Percentiles rank a stretch among this genome's conserved stretches.
These are phyloP conservation scores for Pseudorasbora parva DNA, from an alignment of 2,113 vertebrate species.

Conservation along the genomic window DNA sequence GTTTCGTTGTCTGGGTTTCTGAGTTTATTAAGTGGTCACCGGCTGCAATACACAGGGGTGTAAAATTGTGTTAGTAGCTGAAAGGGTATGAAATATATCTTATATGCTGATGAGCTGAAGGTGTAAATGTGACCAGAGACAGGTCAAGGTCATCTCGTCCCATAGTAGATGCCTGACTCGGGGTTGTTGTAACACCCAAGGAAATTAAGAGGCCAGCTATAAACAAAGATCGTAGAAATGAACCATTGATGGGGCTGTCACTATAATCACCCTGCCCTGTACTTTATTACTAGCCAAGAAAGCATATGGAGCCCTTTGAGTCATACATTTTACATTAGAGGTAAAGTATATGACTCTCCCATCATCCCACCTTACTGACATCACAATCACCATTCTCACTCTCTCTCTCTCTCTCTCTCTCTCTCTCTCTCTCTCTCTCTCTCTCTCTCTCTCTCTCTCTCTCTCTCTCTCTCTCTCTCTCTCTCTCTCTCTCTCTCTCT, in stretches of 20 bases:
- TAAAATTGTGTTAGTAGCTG: neutral
- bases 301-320: neutral
- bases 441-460: no score
- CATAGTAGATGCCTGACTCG: neutral
- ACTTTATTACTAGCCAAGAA: constrained; percentile 27
- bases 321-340: constrained; percentile 37
- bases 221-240: constrained; percentile 22
- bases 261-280: constrained; percentile 10
- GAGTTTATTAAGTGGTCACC: neutral
- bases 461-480: no score
- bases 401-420: neutral
- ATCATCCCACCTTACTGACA: constrained; percentile 34
- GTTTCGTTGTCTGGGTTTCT: neutral
- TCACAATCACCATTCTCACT: constrained; percentile 38
- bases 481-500: no score
- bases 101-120: neutral
- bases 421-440: no score
- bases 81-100: neutral
- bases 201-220: neutral
- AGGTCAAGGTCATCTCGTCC: constrained; percentile 21
- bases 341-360: constrained; percentile 36
- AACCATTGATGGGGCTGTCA: constrained; percentile 36
- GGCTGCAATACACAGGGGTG: neutral
- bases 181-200: neutral
- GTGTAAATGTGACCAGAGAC: neutral